Percentiles rank a stretch among this genome's conserved stretches.
These are phyloP conservation scores for Galerucella nymphaeae DNA, from an alignment of 2,888 invertebrate genomes.

Conservation along the genomic window DNA sequence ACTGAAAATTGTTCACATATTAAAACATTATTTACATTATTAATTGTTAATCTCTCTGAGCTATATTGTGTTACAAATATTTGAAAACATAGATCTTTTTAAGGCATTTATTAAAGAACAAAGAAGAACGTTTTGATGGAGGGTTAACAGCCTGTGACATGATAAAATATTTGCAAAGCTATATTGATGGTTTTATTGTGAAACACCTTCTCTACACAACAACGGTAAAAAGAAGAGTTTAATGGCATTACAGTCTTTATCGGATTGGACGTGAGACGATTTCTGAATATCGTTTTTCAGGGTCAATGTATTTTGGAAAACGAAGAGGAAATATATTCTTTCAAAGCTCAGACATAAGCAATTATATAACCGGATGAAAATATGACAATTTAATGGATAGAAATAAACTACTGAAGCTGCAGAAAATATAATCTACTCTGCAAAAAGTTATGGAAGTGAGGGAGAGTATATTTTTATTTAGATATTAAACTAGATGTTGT, in stretches of 20 bases:
- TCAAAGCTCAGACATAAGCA: not conserved
- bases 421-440: no score
- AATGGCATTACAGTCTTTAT: conserved; percentile 8
- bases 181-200: conserved; percentile 4
- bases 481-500: no score
- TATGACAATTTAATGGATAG: not conserved
- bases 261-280: conserved; percentile 5
- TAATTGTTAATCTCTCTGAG: no score
- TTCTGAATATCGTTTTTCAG: conserved; percentile 2
- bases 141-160: conserved; percentile 27
- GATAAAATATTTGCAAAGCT: conserved; percentile 26
- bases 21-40: no score
- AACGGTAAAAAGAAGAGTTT: not conserved
- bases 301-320: not conserved
- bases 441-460: no score
- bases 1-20: no score
- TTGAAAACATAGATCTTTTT: not conserved
- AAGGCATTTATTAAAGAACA: conserved; percentile 13
- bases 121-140: conserved; percentile 14
- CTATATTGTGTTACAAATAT: no score
- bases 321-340: not conserved
- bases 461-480: no score
- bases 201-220: not conserved
- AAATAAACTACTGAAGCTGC: not conserved
- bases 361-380: not conserved